Evolutionary conservation across 2,888 invertebrate species (phyloP).

Genomic region (Periphyllus acericola): DNA sequence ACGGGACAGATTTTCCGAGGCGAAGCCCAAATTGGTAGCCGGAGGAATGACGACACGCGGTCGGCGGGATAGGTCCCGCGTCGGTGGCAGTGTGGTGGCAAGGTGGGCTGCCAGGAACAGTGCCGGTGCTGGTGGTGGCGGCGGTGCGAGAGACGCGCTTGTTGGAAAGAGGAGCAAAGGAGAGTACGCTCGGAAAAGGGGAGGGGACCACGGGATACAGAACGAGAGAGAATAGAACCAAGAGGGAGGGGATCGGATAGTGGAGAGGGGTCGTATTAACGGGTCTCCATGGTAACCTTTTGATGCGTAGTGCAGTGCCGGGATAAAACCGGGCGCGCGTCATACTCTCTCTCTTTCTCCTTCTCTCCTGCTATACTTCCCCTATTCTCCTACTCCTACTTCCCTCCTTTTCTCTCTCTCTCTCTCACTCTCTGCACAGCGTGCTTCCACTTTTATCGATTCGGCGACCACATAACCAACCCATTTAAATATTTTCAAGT

Average conservation of each 20-base stretch:
- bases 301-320: conserved; percentile 51
- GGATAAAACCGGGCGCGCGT: conserved; percentile 55
- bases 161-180: not conserved
- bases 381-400: not conserved
- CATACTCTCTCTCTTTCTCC: conserved; percentile 38
- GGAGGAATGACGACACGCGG: not conserved
- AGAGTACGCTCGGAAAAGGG: not conserved
- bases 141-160: not conserved
- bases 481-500: conserved; percentile 57
- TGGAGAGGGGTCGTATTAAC: conserved; percentile 49
- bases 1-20: conserved; percentile 43
- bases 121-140: not conserved
- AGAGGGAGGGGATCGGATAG: not conserved
- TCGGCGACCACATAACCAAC: conserved; percentile 58
- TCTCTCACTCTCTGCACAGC: not conserved
- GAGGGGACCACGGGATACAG: not conserved
- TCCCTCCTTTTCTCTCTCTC: not conserved
- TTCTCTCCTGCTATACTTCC: not conserved
- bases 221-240: not conserved
- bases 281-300: conserved; percentile 60
- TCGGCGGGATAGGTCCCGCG: not conserved
- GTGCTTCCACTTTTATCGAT: conserved; percentile 62
- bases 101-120: not conserved
- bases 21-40: conserved; percentile 38
- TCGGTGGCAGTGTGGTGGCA: not conserved